Percentiles rank a stretch among this genome's conserved stretches.
These are phyloP conservation scores for Percina caprodes DNA, from an alignment of 2,113 vertebrate genomes.

Conservation along the genomic window DNA sequence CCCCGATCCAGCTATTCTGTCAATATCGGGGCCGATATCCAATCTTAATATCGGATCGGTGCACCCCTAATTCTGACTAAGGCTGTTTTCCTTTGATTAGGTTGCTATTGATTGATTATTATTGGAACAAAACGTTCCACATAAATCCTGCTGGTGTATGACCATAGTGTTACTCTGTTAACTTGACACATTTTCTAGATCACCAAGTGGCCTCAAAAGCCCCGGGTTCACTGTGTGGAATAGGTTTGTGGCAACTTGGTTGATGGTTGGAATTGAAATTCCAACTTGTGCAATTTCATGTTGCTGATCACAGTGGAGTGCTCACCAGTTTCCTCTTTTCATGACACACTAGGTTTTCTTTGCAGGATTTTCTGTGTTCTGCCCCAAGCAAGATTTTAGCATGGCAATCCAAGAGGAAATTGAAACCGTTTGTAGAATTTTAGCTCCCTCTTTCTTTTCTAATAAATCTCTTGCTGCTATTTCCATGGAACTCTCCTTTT, in stretches of 20 bases:
- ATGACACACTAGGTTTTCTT: conserved; percentile 33
- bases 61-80: background rate
- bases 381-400: conserved; percentile 43
- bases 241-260: background rate
- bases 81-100: background rate
- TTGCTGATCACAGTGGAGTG: conserved; percentile 3
- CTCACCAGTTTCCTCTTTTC: conserved; percentile 19
- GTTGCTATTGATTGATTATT: background rate
- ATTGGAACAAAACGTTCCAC: background rate
- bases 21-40: no score
- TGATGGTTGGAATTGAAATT: background rate
- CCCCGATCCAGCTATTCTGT: no score
- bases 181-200: background rate
- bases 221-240: background rate
- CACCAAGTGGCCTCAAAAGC: background rate
- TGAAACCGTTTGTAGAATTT: conserved; percentile 33
- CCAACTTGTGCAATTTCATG: background rate
- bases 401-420: conserved; percentile 38
- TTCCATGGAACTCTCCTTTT: conserved; percentile 11
- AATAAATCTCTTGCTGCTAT: conserved; percentile 7
- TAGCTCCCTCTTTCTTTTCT: background rate
- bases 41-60: no score
- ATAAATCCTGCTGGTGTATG: background rate
- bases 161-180: background rate
- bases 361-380: conserved; percentile 29